Evolutionary conservation across 35 echinoderm and acorn worm species (phyloP).

Genomic region (Holothuria glaberrima): DNA sequence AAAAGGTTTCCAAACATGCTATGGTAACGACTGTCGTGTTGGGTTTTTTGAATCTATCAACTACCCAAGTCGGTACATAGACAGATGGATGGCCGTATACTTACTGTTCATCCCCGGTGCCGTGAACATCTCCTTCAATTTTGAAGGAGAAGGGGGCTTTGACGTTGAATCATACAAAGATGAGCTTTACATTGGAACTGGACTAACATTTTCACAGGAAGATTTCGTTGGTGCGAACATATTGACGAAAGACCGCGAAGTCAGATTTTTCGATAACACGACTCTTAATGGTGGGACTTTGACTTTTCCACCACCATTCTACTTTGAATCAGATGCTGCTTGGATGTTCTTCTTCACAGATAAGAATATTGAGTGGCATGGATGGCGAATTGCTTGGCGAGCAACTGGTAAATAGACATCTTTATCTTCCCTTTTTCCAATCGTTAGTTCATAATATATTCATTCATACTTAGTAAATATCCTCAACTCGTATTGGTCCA

Average conservation of each 20-base stretch:
- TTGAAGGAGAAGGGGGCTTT: conserved; percentile 47
- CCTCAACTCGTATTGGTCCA: no score
- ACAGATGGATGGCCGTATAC: conserved; percentile 47
- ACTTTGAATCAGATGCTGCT: conserved; percentile 1
- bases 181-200: conserved; percentile 68
- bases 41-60: conserved; percentile 54
- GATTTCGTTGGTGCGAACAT: background rate
- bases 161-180: conserved; percentile 69
- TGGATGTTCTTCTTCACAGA: conserved; percentile 41
- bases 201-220: background rate
- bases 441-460: no score
- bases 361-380: conserved; percentile 4
- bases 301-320: conserved; percentile 16
- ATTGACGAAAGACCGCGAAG: background rate
- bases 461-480: no score
- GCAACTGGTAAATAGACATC: conserved; percentile 1
- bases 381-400: background rate
- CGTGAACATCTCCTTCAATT: conserved; percentile 35
- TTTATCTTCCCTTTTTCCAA: no score
- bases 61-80: conserved; percentile 51
- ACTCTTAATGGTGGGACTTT: background rate
- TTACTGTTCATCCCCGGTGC: conserved; percentile 71
- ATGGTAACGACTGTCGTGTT: conserved; percentile 31
- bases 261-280: conserved; percentile 35
- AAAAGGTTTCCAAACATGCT: conserved; percentile 59